Evolutionary conservation across 2,113 vertebrate genomes (phyloP).

Genomic region (Stigmatopora argus): DNA sequence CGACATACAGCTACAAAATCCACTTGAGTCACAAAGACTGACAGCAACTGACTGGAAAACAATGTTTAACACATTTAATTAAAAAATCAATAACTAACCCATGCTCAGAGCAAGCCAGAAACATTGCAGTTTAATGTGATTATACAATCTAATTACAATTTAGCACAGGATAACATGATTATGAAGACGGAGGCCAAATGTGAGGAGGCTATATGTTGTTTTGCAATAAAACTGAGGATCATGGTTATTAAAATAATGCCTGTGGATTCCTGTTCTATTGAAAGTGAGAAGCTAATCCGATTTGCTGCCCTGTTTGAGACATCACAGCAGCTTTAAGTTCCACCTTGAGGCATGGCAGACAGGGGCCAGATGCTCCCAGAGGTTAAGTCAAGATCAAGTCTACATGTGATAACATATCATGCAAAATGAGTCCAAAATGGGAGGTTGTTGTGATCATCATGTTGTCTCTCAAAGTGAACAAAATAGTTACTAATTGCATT

Average conservation of each 20-base stretch:
- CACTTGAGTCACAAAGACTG: background rate
- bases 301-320: constrained; percentile 7
- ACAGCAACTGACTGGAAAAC: background rate
- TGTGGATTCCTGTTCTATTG: background rate
- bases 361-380: constrained; percentile 3
- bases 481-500: background rate
- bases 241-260: constrained; percentile 12
- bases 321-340: background rate
- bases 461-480: background rate
- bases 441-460: background rate
- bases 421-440: background rate
- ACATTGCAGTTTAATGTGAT: constrained; percentile 20
- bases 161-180: constrained; percentile 30
- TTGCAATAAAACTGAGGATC: background rate
- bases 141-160: constrained; percentile 25
- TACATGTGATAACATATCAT: background rate
- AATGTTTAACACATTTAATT: constrained; percentile 23
- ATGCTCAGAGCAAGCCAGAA: constrained; percentile 5
- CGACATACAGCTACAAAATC: background rate
- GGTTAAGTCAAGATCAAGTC: constrained; percentile 7
- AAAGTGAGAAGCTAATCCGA: constrained; percentile 12
- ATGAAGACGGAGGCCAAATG: constrained; percentile 15
- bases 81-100: constrained; percentile 20
- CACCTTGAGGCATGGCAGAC: constrained; percentile 9
- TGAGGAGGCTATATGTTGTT: constrained; percentile 12